Conservation (phyloP, 1,140 invertebrate genomes). For the Hylaeus volcanicus region DNA sequence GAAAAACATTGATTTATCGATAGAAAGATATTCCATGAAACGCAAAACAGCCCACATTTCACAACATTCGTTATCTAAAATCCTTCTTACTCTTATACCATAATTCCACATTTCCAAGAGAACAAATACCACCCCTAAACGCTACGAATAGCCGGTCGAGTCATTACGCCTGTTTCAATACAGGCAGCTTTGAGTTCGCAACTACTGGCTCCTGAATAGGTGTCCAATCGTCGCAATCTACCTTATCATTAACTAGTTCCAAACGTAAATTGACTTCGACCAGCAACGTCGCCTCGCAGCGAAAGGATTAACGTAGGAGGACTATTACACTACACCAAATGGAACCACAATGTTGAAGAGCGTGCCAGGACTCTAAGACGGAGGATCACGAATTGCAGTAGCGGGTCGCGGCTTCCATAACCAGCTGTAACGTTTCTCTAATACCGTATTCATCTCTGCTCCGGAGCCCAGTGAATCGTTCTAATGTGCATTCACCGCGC, state of each 20-base stretch:
- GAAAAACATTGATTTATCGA: too few species aligned
- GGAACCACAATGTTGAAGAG: conserved; percentile 43
- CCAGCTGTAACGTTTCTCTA: conserved; percentile 57
- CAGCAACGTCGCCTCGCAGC: neutral
- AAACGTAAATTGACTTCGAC: neutral
- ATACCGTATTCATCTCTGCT: conserved; percentile 69
- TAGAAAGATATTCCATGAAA: too few species aligned
- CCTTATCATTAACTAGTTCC: conserved; percentile 14
- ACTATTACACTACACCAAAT: conserved; percentile 40
- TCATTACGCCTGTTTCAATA: neutral
- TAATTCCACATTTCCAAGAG: too few species aligned
- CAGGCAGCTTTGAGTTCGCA: too few species aligned
- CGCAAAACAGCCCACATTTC: too few species aligned
- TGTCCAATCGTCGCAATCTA: neutral
- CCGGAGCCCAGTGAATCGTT: conserved; percentile 64
- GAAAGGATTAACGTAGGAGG: conserved; percentile 22
- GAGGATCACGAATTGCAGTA: conserved; percentile 55
- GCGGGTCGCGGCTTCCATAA: conserved; percentile 48
- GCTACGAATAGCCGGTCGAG: neutral
- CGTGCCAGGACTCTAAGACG: conserved; percentile 57
- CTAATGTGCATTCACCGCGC: conserved; percentile 60
- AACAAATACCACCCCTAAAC: too few species aligned
- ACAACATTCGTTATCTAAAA: too few species aligned
- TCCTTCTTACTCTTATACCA: too few species aligned
- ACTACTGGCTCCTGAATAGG: neutral